Conservation (phyloP, 2,888 invertebrate genomes). For the Chydorus sphaericus region DNA sequence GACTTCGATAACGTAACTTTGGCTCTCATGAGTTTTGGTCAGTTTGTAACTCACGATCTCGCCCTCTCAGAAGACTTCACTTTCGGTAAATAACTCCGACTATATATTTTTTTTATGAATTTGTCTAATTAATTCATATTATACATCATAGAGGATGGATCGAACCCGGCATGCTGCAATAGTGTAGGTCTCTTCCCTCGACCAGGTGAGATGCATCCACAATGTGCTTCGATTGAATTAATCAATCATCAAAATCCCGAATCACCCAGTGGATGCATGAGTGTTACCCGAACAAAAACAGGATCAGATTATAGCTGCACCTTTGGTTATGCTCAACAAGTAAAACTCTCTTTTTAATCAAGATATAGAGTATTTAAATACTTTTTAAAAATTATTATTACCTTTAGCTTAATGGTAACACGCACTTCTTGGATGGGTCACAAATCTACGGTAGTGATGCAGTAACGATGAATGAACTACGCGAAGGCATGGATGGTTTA, state of each 20-base stretch:
- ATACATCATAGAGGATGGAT: not conserved
- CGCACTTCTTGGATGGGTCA: slow-evolving; percentile 68
- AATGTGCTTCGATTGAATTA: not conserved
- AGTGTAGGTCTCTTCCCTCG: not conserved
- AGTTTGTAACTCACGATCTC: not conserved
- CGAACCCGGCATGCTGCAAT: not conserved
- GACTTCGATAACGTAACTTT: not conserved
- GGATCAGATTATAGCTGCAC: slow-evolving; percentile 60
- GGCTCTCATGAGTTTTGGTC: not conserved
- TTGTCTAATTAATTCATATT: too few species aligned
- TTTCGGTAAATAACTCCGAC: too few species aligned
- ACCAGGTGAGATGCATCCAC: not conserved
- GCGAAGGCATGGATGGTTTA: slow-evolving; percentile 54
- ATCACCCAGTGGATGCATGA: not conserved
- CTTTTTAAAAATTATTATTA: slow-evolving; percentile 36
- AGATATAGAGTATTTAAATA: not conserved
- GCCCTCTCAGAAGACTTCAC: not conserved
- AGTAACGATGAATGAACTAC: slow-evolving; percentile 48
- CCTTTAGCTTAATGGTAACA: slow-evolving; percentile 71
- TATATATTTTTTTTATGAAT: too few species aligned
- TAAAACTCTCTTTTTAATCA: not conserved
- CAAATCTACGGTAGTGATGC: slow-evolving; percentile 64
- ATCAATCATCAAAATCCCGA: not conserved
- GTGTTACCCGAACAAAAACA: slow-evolving; percentile 20
- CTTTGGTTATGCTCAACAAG: slow-evolving; percentile 57